Evolutionary conservation across 1,140 invertebrate species (phyloP).

Genomic region (Tribolium madens): DNA sequence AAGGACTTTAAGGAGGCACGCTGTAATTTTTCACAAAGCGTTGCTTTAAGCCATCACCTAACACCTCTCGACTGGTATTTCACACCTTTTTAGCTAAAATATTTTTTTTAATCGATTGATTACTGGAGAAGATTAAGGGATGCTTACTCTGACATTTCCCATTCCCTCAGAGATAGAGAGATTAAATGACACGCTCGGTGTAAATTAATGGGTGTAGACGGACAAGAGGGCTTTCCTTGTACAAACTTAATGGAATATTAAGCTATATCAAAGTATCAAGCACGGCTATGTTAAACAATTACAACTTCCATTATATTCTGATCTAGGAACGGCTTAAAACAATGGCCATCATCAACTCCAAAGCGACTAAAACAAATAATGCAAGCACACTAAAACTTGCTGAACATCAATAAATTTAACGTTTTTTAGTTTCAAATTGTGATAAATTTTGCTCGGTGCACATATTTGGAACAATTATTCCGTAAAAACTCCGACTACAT

Average conservation of each 20-base stretch:
- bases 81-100: slow-evolving; percentile 21
- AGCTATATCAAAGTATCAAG: slow-evolving; percentile 51
- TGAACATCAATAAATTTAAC: neutral
- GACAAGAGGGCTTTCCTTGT: slow-evolving; percentile 42
- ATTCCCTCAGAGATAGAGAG: slow-evolving; percentile 29
- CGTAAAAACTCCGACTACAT: neutral
- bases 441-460: neutral
- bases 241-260: slow-evolving; percentile 51
- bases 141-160: slow-evolving; percentile 13
- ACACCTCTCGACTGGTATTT: slow-evolving; percentile 23
- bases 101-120: slow-evolving; percentile 33
- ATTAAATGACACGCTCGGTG: slow-evolving; percentile 41
- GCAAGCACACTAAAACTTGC: neutral
- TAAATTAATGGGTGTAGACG: slow-evolving; percentile 45
- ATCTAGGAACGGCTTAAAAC: slow-evolving; percentile 49
- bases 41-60: slow-evolving; percentile 7
- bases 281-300: slow-evolving; percentile 52
- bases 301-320: slow-evolving; percentile 52
- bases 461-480: neutral
- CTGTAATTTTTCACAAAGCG: slow-evolving; percentile 40
- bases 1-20: slow-evolving; percentile 28
- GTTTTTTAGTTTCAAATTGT: neutral
- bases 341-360: slow-evolving; percentile 47
- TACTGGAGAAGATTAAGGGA: slow-evolving; percentile 31
- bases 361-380: slow-evolving; percentile 14